Conservation (phyloP, 2,113 vertebrate species). For the Danio rerio region GRCz12tu NC_133194.1:38828001-38828500, state of each 20-base stretch:
- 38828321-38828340: slow-evolving; percentile 34
- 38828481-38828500: too few species aligned
- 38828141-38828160: slow-evolving; percentile 1
- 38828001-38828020: too few species aligned
- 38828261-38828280: slow-evolving; percentile 53
- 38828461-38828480: too few species aligned
- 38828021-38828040: too few species aligned
- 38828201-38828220: slow-evolving; percentile 18
- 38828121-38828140: not conserved
- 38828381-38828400: slow-evolving; percentile 29
- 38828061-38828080: too few species aligned
- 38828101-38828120: too few species aligned
- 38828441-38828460: not conserved
- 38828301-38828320: slow-evolving; percentile 44
- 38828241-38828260: slow-evolving; percentile 36
- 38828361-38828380: slow-evolving; percentile 44
- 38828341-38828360: slow-evolving; percentile 29
- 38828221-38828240: slow-evolving; percentile 41
- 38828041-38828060: too few species aligned
- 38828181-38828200: slow-evolving; percentile 12
- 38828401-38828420: not conserved
- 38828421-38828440: not conserved
- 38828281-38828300: slow-evolving; percentile 52
- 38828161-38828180: not conserved
- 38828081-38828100: too few species aligned